Conservation (phyloP, 2,113 vertebrate species). For the Pelecanoides urinatrix region DNA sequence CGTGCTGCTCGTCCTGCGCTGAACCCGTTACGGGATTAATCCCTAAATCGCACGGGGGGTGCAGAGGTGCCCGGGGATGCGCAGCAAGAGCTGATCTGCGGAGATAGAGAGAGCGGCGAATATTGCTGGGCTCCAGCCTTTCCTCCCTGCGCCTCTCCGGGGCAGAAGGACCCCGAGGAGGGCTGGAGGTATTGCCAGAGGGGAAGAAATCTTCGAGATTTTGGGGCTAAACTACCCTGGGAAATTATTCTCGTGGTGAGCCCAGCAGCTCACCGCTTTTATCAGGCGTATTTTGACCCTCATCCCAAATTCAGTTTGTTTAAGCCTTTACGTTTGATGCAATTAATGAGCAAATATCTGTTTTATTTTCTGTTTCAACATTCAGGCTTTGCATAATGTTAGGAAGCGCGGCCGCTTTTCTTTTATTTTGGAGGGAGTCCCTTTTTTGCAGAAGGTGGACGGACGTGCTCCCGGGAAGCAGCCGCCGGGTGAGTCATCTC, state of each 20-base stretch:
- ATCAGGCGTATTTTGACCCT: accelerated
- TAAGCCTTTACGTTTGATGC: accelerated
- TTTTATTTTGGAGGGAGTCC: background rate
- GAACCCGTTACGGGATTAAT: background rate
- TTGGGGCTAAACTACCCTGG: background rate
- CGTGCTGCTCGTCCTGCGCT: background rate
- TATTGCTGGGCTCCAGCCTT: background rate
- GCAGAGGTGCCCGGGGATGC: background rate
- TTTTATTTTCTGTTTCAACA: background rate
- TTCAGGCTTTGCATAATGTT: background rate
- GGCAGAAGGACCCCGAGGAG: accelerated
- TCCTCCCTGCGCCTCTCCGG: accelerated
- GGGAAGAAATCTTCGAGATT: accelerated
- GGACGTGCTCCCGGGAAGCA: background rate
- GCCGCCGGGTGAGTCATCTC: background rate
- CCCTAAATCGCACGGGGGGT: accelerated
- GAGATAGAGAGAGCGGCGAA: background rate
- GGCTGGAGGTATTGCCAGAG: background rate
- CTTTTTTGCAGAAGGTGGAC: background rate
- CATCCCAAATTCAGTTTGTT: background rate
- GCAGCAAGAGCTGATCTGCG: background rate
- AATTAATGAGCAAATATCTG: background rate
- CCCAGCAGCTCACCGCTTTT: background rate
- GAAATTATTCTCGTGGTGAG: accelerated
- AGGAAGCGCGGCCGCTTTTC: background rate